A percentile compares a stretch with the other conserved stretches of the same genome.
These are phyloP conservation scores for Peromyscus leucopus DNA, from an alignment of 2,113 vertebrate genomes.

Conservation along the genomic window DNA sequence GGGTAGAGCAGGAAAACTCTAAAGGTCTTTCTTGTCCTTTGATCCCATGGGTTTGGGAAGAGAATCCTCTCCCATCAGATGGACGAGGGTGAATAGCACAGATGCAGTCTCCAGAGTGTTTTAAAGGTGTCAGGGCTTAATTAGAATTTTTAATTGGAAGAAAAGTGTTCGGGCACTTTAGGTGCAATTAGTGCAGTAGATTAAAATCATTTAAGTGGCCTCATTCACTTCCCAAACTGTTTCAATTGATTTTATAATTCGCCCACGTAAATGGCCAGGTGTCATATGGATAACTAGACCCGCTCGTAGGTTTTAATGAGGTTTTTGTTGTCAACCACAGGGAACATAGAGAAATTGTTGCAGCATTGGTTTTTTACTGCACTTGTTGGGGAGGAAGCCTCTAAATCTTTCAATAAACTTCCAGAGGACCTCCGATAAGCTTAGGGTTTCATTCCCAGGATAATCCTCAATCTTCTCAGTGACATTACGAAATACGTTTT, in stretches of 20 bases:
- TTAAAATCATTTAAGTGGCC: constrained; percentile 75
- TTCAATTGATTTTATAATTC: constrained; percentile 72
- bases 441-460: background rate
- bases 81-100: background rate
- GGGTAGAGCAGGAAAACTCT: background rate
- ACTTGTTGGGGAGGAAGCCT: background rate
- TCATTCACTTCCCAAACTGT: constrained; percentile 57
- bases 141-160: constrained; percentile 69
- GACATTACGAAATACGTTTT: background rate
- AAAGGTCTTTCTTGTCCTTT: background rate
- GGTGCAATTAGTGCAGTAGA: constrained; percentile 61
- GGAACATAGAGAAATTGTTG: background rate
- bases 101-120: background rate
- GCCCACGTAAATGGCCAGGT: constrained; percentile 40
- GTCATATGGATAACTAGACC: constrained; percentile 3
- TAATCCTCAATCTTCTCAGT: background rate
- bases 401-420: background rate
- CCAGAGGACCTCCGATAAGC: background rate
- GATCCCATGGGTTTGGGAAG: background rate
- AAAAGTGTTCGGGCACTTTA: constrained; percentile 30
- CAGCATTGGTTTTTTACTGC: background rate
- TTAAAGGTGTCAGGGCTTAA: constrained; percentile 62
- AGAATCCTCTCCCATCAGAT: background rate
- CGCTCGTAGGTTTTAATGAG: constrained; percentile 58
- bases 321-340: constrained; percentile 8